These are phyloP conservation scores for Phragmatobia fuliginosa DNA, from an alignment of 2,888 invertebrate species.

Conservation along the genomic window DNA sequence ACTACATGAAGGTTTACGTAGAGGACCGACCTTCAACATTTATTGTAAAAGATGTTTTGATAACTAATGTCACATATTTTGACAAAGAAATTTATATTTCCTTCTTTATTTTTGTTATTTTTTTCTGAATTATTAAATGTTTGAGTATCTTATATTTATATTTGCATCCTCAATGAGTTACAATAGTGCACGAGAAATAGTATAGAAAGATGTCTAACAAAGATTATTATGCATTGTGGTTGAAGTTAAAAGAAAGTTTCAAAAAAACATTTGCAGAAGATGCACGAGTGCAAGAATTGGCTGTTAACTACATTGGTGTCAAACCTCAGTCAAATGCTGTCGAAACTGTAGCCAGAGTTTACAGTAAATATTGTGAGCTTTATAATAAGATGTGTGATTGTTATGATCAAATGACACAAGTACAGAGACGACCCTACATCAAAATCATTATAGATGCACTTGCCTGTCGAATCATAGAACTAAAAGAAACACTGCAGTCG, in stretches of 20 bases:
- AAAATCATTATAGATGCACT: slow-evolving; percentile 87
- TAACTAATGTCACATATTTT: background rate
- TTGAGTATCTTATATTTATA: background rate
- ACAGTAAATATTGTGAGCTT: slow-evolving; percentile 82
- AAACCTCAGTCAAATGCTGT: slow-evolving; percentile 82
- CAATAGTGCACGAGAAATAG: background rate
- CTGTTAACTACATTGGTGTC: slow-evolving; percentile 63
- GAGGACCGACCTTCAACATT: background rate
- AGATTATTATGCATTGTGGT: slow-evolving; percentile 74
- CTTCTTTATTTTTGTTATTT: background rate
- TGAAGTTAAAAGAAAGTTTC: slow-evolving; percentile 71
- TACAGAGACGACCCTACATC: slow-evolving; percentile 86
- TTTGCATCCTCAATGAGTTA: background rate
- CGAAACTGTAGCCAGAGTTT: slow-evolving; percentile 81
- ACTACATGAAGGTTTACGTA: background rate
- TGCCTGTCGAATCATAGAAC: slow-evolving; percentile 86
- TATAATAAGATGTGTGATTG: slow-evolving; percentile 87
- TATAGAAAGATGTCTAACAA: slow-evolving; percentile 66
- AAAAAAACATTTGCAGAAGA: slow-evolving; percentile 65
- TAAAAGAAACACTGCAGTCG: slow-evolving; percentile 85
- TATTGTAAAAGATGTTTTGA: background rate
- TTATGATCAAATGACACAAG: slow-evolving; percentile 88
- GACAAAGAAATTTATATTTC: background rate
- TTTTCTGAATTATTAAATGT: background rate
- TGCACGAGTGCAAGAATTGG: slow-evolving; percentile 68